Percentiles rank a stretch among this genome's conserved stretches.
phyloP scores from a whole-genome alignment of 2,797 vertebrate genomes.

The Chanos chanos region DNA sequence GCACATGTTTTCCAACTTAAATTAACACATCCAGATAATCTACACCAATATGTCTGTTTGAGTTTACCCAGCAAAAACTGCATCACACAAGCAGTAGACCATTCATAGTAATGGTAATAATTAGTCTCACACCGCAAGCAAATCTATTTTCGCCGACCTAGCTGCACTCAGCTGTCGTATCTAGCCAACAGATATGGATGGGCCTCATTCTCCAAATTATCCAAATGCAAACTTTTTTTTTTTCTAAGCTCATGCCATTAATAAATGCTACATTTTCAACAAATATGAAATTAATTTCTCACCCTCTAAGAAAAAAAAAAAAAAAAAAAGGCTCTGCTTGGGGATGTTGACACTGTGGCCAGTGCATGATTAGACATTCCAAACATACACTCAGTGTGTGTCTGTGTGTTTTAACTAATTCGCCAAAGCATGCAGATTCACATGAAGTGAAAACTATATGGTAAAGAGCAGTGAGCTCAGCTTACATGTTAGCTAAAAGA shows the following conservation, averaged over 20 bases:
- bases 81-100: no score
- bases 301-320: no score
- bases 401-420: conserved; percentile 15
- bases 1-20: no score
- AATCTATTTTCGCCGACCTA: conserved; percentile 71
- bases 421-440: conserved; percentile 21
- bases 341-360: conserved; percentile 10
- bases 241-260: conserved; percentile 52
- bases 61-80: no score
- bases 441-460: no score
- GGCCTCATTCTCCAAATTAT: conserved; percentile 69
- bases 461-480: no score
- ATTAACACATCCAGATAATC: no score
- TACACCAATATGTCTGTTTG: no score
- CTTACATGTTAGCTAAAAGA: no score
- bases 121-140: conserved; percentile 61
- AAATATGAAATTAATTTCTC: conserved; percentile 39
- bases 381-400: conserved; percentile 17
- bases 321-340: no score
- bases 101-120: conserved; percentile 62
- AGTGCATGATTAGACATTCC: conserved; percentile 25
- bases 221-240: conserved; percentile 57
- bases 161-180: conserved; percentile 64
- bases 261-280: conserved; percentile 43
- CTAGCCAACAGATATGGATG: conserved; percentile 63